These are phyloP conservation scores for Drosophila burlai DNA, from an alignment of 1,140 invertebrate species.

Conservation along the genomic window DNA sequence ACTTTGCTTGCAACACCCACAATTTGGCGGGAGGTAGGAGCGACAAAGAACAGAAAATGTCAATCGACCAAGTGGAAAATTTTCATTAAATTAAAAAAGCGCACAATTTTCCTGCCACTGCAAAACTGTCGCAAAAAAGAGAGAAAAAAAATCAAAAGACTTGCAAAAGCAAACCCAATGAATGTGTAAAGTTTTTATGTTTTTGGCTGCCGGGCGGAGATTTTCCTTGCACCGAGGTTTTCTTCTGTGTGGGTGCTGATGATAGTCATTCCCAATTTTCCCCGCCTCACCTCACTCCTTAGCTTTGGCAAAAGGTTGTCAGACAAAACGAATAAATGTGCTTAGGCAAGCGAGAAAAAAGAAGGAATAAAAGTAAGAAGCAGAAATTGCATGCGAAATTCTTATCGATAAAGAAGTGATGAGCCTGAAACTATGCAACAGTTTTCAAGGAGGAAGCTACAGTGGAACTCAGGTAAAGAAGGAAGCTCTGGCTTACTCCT, in stretches of 20 bases:
- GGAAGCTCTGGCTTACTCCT: no score
- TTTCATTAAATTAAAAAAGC: conserved; percentile 85
- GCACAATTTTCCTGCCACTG: conserved; percentile 71
- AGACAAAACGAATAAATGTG: conserved; percentile 81
- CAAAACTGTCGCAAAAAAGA: conserved; percentile 54
- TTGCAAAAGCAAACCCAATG: conserved; percentile 60
- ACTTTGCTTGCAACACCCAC: conserved; percentile 52
- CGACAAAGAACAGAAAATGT: conserved; percentile 76
- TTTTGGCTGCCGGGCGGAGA: conserved; percentile 76
- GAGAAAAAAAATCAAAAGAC: conserved; percentile 1
- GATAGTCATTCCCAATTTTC: conserved; percentile 40
- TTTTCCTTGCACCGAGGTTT: conserved; percentile 61
- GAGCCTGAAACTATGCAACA: conserved; percentile 73
- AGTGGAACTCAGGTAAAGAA: not conserved
- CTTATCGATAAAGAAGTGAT: conserved; percentile 42
- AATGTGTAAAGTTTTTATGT: conserved; percentile 83
- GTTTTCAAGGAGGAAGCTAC: conserved; percentile 20
- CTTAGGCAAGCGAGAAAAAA: conserved; percentile 75
- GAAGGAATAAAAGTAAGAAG: conserved; percentile 11
- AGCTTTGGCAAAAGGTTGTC: conserved; percentile 38
- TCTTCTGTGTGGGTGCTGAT: conserved; percentile 34
- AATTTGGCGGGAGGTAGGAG: conserved; percentile 14
- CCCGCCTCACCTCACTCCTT: not conserved
- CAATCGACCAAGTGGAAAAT: conserved; percentile 85
- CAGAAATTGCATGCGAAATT: conserved; percentile 64